Evolutionary conservation across 92 coral and sea anemone genomes (phyloP), one percentile per base, ranked within the genome.

Genomic region (Porites rus): DNA sequence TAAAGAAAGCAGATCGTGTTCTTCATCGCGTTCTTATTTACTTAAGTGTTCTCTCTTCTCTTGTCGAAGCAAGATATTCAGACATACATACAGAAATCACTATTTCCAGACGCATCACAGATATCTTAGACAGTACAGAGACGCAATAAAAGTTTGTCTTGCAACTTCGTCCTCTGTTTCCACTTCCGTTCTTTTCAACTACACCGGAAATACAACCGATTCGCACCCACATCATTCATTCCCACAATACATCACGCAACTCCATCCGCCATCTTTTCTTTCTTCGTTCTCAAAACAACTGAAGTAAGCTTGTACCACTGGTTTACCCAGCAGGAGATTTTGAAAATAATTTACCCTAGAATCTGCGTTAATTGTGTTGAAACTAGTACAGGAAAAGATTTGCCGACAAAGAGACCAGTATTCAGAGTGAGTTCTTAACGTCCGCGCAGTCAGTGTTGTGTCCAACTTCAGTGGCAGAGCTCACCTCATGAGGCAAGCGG

Each of bases 191-290:
- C 86, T 76, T 63, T 74, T 69, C 75, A 67, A 70, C 88, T 22
- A 81, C 75, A 87, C 89, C 96, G 96, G 96, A 93, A 93, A 91
- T 93, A 84, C 84, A 85, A 84, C 69, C 69, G 88, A 86, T 82
- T 90, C 95, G 95, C 94, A 89, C 98, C 98, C 92, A 90, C 80
- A 81, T 84, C 82, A 84, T 90, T 88, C 94, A 21, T 77, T 90
- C 95, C 95, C 98, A 78, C 68, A 78, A 77, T 90, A 89, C 98
- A 72, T 19, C 43, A 62, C 84, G 95, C 87, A 82, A 87, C 68
- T 62, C 18, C 21, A 25, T 89, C 93, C 94, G 98, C 98, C 98
- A 94, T 94, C 83, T 94, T 94, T 90, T 72, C 70, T 90, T 88
- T 86, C 85, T 61, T 65, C 58, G 20, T 62, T 51, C 87, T 60